Base-by-base conservation (phyloP, 2,113 vertebrate species). In the Ammodytes dubius region DNA sequence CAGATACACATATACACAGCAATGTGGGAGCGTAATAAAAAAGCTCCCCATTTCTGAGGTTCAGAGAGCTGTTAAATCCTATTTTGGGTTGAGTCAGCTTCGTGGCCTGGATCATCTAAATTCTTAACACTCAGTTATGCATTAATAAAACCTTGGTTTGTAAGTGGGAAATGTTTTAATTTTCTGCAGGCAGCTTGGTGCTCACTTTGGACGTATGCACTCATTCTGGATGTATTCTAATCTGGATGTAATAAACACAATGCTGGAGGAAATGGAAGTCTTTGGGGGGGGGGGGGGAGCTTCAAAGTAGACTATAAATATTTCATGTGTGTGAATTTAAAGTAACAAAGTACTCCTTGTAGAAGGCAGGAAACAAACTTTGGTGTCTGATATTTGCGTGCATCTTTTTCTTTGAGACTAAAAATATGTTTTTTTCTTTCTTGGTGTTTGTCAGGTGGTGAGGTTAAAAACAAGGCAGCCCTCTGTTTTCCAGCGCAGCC, bases 11-110 rank as follows among this genome's bases (percentile, higher is more conserved):
- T 19, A 37, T 47, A 40, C 7, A 65, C 53, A 52, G 57, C n/a
- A 64, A 42, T 14, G 65, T 52, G 52, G 40, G 9, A 43, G 37
- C 46, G 69, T 37, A 70, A 74, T 46, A 76, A 45, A 76, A 45
- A 66, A 46, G 45, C 74, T 59, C 13, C 10, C 42, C 15, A 43
- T 70, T 81, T 76, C 61, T 59, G 42, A 77, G 47, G n/a, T 87
- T 83, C 84, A 89, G 54, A 85, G 60, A 81, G 74, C 69, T 82
- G 79, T 79, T 87, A 91, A 89, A 89, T 84, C 79, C 39, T 70
- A 72, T 82, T 85, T 86, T 64, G 72, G 81, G 68, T 89, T 70
- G 82, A 50, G 52, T 77, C 42, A 50, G 74, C 69, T 76, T 82
- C 77, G 82, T 66, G 43, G 68, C 73, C 74, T 69, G 79, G 57